Evolutionary conservation across 2,888 invertebrate genomes (phyloP).

Genomic region (Bombylius discolor): DNA sequence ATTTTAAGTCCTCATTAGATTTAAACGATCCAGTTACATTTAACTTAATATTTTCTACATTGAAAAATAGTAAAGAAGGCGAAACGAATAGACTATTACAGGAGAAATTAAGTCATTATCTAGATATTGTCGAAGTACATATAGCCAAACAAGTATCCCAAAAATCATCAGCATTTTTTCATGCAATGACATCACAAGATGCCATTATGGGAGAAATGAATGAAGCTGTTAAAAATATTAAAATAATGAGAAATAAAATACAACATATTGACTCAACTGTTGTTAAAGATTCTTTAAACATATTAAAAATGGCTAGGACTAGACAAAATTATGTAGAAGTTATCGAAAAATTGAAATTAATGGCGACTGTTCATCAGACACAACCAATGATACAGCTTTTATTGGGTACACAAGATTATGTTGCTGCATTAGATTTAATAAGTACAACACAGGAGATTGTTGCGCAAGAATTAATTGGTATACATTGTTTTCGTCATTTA

Average conservation of each 20-base stretch:
- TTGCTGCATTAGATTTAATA: conserved; percentile 92
- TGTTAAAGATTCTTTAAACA: conserved; percentile 65
- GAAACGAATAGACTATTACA: conserved; percentile 57
- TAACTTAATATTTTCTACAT: conserved; percentile 67
- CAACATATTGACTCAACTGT: conserved; percentile 63
- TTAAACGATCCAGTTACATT: conserved; percentile 71
- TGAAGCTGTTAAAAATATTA: conserved; percentile 63
- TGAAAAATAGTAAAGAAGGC: conserved; percentile 29
- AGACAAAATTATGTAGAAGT: conserved; percentile 51
- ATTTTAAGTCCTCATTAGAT: conserved; percentile 64
- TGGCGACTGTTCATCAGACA: conserved; percentile 93
- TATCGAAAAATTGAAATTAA: conserved; percentile 68
- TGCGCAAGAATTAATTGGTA: conserved; percentile 75
- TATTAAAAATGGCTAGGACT: conserved; percentile 57
- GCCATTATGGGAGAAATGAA: conserved; percentile 91
- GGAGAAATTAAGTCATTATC: conserved; percentile 83
- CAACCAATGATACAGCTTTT: conserved; percentile 93
- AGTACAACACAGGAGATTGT: conserved; percentile 92
- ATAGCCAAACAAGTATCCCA: conserved; percentile 82
- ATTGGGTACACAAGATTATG: conserved; percentile 90
- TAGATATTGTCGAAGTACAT: conserved; percentile 89
- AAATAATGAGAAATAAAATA: conserved; percentile 59
- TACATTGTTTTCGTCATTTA: conserved; percentile 90
- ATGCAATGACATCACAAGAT: conserved; percentile 97
- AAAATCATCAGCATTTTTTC: conserved; percentile 94